A percentile compares a stretch with the other conserved stretches of the same genome.
Conservation (phyloP, 2,797 vertebrate species). For the Pseudochromis fuscus region DNA sequence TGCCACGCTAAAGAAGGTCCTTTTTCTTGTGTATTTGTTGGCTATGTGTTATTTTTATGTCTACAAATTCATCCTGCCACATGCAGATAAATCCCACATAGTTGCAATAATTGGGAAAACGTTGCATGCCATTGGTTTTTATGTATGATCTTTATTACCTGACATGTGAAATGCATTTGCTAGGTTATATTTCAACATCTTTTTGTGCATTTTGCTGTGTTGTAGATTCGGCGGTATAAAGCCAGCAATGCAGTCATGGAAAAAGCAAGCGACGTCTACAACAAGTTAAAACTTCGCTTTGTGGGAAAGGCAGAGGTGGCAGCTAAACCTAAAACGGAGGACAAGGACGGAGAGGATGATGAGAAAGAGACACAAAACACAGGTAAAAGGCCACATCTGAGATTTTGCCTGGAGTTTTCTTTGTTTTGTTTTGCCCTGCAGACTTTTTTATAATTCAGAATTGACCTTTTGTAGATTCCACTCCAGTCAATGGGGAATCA, state of each 20-base stretch:
- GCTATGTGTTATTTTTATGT: not conserved
- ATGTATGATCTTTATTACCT: too few relatives aligned
- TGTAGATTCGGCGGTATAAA: constrained; percentile 96
- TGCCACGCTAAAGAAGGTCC: constrained; percentile 96
- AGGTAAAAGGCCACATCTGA: constrained; percentile 57
- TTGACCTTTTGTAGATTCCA: constrained; percentile 78
- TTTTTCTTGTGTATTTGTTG: not conserved
- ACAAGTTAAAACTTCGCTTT: constrained; percentile 94
- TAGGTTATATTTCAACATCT: too few relatives aligned
- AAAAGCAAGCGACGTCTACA: constrained; percentile 95
- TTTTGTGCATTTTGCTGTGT: not conserved
- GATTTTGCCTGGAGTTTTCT: not conserved
- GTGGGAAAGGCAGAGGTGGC: constrained; percentile 89
- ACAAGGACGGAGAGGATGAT: constrained; percentile 79
- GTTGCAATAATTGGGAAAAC: not conserved
- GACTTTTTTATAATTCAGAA: not conserved
- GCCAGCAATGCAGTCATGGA: constrained; percentile 96
- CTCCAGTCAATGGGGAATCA: constrained; percentile 92
- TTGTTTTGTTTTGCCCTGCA: not conserved
- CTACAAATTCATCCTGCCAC: not conserved
- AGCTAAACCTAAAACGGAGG: constrained; percentile 84
- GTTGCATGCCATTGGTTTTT: too few relatives aligned
- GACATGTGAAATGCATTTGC: not conserved
- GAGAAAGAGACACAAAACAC: constrained; percentile 75
- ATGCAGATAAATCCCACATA: not conserved